These are phyloP conservation scores for Zaprionus africanus DNA, from an alignment of 1,140 invertebrate species.

Conservation along the genomic window DNA sequence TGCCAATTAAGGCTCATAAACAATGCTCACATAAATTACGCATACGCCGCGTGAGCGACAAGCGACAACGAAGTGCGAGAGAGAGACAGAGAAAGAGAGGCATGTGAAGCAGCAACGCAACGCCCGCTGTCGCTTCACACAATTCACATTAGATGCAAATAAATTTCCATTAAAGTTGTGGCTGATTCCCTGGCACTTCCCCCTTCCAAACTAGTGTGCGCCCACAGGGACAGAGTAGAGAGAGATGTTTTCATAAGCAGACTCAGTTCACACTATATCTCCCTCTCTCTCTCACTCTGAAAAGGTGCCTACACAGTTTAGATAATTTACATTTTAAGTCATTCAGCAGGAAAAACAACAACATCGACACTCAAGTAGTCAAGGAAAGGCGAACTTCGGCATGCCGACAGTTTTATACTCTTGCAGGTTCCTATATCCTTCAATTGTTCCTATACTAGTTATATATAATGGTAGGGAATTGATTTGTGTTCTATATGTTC, in stretches of 20 bases:
- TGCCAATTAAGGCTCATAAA: constrained; percentile 14
- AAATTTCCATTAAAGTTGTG: constrained; percentile 74
- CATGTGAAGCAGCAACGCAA: constrained; percentile 28
- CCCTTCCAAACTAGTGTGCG: not conserved
- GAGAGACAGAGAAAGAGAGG: no score
- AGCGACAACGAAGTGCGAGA: not conserved
- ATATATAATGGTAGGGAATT: no score
- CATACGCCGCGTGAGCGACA: constrained; percentile 63
- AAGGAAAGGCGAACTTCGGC: no score
- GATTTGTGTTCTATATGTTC: no score
- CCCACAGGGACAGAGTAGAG: not conserved
- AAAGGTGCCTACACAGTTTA: constrained; percentile 53
- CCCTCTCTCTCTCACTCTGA: not conserved
- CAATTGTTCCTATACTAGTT: no score
- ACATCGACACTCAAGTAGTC: not conserved
- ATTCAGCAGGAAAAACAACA: constrained; percentile 14
- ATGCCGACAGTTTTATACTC: no score
- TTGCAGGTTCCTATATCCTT: no score
- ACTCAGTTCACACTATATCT: not conserved
- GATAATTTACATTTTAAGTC: constrained; percentile 65
- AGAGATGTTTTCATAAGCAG: not conserved
- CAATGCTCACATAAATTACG: constrained; percentile 55
- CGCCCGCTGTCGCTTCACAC: constrained; percentile 73
- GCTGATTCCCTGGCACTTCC: not conserved
- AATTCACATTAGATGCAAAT: constrained; percentile 67